Evolutionary conservation across 2,888 invertebrate species (phyloP).

Genomic region (Notodonta dromedarius): DNA sequence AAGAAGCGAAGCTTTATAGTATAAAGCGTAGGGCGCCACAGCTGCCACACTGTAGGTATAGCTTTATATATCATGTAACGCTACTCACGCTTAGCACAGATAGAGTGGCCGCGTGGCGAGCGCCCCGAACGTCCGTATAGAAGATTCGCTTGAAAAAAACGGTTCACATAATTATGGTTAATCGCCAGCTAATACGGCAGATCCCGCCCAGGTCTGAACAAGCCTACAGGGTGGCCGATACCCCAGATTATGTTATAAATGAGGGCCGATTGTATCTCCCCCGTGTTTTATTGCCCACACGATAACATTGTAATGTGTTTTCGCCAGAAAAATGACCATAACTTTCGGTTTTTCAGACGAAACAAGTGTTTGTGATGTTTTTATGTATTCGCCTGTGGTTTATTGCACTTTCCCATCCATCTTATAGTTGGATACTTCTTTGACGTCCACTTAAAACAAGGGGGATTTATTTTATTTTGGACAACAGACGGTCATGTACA

Average conservation of each 20-base stretch:
- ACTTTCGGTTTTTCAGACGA: constrained; percentile 6
- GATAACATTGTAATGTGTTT: constrained; percentile 18
- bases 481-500: too few relatives aligned
- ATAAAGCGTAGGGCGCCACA: too few relatives aligned
- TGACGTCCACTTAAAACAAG: neutral
- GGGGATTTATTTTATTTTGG: too few relatives aligned
- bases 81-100: too few relatives aligned
- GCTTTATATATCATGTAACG: too few relatives aligned
- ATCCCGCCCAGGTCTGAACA: neutral
- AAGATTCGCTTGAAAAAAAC: too few relatives aligned
- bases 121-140: too few relatives aligned
- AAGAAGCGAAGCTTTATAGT: too few relatives aligned
- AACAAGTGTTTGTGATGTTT: constrained; percentile 13
- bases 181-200: neutral
- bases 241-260: constrained; percentile 24
- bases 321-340: constrained; percentile 18
- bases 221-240: neutral
- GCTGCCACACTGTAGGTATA: too few relatives aligned
- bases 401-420: neutral
- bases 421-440: too few relatives aligned
- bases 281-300: constrained; percentile 22
- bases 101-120: too few relatives aligned
- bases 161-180: too few relatives aligned
- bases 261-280: constrained; percentile 16
- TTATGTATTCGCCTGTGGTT: constrained; percentile 3